Percentiles rank a stretch among this genome's conserved stretches.
These are phyloP conservation scores for Leptinotarsa rubiginosa DNA, from an alignment of 2,888 invertebrate genomes.

Conservation along the genomic window DNA sequence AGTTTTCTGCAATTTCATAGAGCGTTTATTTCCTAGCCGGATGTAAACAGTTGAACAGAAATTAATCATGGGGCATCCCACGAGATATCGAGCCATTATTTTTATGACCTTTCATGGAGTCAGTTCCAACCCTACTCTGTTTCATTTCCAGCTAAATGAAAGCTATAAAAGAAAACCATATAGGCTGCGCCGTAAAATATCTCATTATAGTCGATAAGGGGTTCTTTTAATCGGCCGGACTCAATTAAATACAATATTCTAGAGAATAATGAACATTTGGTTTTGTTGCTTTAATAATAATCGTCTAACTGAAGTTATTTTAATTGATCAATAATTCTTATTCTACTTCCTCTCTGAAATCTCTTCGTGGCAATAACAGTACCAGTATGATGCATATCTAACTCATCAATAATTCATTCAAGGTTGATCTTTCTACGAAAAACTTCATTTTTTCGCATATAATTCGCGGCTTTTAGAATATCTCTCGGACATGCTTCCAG, in stretches of 20 bases:
- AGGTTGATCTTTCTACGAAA: no score
- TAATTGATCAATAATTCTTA: no score
- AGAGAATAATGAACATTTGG: slow-evolving; percentile 9
- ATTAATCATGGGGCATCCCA: slow-evolving; percentile 24
- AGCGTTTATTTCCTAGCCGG: background rate
- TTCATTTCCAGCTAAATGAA: slow-evolving; percentile 37
- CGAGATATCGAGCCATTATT: slow-evolving; percentile 30
- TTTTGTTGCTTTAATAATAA: background rate
- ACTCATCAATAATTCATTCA: no score
- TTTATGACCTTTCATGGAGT: slow-evolving; percentile 33
- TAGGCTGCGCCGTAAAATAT: slow-evolving; percentile 35
- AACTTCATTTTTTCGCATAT: no score
- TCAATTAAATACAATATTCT: slow-evolving; percentile 26
- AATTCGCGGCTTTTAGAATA: no score
- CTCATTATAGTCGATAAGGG: slow-evolving; percentile 39
- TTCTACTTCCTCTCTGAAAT: no score
- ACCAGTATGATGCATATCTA: no score
- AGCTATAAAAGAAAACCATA: slow-evolving; percentile 37
- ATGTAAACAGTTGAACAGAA: slow-evolving; percentile 11
- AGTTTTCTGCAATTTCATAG: background rate
- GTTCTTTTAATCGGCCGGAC: slow-evolving; percentile 34
- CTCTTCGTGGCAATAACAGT: no score
- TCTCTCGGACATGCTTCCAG: no score
- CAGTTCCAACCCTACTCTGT: slow-evolving; percentile 17
- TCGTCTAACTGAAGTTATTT: background rate